A percentile compares a stretch with the other conserved stretches of the same genome.
Conservation (phyloP, 2,113 vertebrate species). For the Saccopteryx leptura region DNA sequence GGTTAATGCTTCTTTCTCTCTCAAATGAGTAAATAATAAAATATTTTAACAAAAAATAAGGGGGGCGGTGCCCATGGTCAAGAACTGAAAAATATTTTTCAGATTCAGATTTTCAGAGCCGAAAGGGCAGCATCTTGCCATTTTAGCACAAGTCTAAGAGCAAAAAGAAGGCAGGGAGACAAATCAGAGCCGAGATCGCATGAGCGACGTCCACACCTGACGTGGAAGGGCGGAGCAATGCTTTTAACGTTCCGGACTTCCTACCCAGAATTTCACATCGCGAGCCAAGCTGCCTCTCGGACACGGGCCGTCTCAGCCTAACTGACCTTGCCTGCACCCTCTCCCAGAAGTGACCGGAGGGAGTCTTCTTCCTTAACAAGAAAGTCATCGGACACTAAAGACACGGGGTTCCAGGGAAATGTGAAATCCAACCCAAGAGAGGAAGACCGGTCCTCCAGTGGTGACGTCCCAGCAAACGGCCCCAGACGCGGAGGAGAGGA, state of each 20-base stretch:
- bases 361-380: neutral
- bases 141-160: neutral
- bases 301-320: neutral
- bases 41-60: neutral
- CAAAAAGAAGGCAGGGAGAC: neutral
- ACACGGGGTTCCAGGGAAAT: neutral
- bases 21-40: too few relatives aligned
- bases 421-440: neutral
- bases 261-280: neutral
- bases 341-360: neutral
- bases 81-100: neutral
- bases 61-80: neutral
- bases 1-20: too few relatives aligned
- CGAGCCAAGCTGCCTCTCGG: neutral
- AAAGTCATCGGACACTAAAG: neutral
- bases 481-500: neutral
- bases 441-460: neutral
- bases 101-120: neutral
- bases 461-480: neutral
- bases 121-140: neutral
- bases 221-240: neutral
- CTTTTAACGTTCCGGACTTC: neutral
- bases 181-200: neutral
- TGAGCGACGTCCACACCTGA: neutral
- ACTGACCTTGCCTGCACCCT: neutral